A percentile compares a stretch with the other conserved stretches of the same genome.
These are phyloP conservation scores for Diadema setosum DNA, from an alignment of 35 echinoderm and acorn worm genomes.

Conservation along the genomic window DNA sequence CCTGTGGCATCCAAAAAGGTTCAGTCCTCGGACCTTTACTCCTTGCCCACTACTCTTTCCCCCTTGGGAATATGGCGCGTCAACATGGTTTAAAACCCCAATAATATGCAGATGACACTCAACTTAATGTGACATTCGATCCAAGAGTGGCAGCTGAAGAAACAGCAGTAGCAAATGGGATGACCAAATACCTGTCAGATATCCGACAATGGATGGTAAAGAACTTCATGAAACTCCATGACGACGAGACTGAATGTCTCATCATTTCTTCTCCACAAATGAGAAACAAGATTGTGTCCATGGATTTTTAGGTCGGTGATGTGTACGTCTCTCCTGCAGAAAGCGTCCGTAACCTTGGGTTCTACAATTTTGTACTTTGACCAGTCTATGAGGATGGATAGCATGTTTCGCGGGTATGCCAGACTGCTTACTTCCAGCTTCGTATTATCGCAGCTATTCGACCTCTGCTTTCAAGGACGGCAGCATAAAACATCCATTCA, in stretches of 20 bases:
- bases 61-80: slow-evolving; percentile 38
- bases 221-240: slow-evolving; percentile 54
- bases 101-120: slow-evolving; percentile 64
- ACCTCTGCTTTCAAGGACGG: not conserved
- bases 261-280: slow-evolving; percentile 17
- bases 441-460: slow-evolving; percentile 1
- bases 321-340: not conserved
- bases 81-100: slow-evolving; percentile 38
- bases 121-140: slow-evolving; percentile 51
- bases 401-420: not conserved
- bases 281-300: not conserved
- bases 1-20: slow-evolving; percentile 47
- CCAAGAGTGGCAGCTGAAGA: not conserved
- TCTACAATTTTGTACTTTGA: not conserved
- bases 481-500: slow-evolving; percentile 19
- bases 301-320: not conserved
- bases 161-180: not conserved
- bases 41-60: slow-evolving; percentile 52
- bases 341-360: not conserved
- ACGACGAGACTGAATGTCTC: slow-evolving; percentile 54
- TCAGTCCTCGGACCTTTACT: slow-evolving; percentile 56
- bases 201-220: slow-evolving; percentile 43
- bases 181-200: not conserved
- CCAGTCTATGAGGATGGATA: not conserved
- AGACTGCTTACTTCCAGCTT: not conserved